A percentile compares a stretch with the other conserved stretches of the same genome.
phyloP scores from a whole-genome alignment of 2,888 invertebrate species.

The Nebria brevicollis region DNA sequence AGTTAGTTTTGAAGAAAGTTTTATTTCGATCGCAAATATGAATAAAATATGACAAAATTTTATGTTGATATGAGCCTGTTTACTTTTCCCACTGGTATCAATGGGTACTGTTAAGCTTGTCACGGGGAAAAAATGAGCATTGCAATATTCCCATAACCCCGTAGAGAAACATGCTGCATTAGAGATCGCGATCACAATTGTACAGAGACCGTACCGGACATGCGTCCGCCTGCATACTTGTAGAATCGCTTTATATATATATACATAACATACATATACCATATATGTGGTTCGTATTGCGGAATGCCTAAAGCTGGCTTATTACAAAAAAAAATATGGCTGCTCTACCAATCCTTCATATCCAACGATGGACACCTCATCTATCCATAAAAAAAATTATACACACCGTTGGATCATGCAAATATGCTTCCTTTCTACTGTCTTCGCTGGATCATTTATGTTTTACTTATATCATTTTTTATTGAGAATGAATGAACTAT shows the following conservation, averaged over 20 bases:
- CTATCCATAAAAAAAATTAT: slow-evolving; percentile 19
- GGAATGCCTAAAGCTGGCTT: slow-evolving; percentile 60
- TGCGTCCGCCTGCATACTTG: slow-evolving; percentile 35
- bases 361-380: slow-evolving; percentile 48
- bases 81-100: slow-evolving; percentile 47
- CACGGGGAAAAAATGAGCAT: slow-evolving; percentile 32
- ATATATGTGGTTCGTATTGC: slow-evolving; percentile 49
- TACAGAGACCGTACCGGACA: slow-evolving; percentile 31
- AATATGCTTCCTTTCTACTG: slow-evolving; percentile 44
- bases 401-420: slow-evolving; percentile 44
- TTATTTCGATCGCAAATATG: too few species aligned
- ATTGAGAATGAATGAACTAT: slow-evolving; percentile 37
- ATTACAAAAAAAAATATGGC: slow-evolving; percentile 5
- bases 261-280: slow-evolving; percentile 56
- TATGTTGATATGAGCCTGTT: slow-evolving; percentile 21
- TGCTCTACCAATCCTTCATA: slow-evolving; percentile 21
- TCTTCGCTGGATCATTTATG: slow-evolving; percentile 49
- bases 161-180: slow-evolving; percentile 41
- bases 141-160: slow-evolving; percentile 37
- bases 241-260: slow-evolving; percentile 41
- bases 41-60: neutral
- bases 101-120: slow-evolving; percentile 31
- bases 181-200: slow-evolving; percentile 38
- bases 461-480: slow-evolving; percentile 45
- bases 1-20: too few species aligned